phyloP scores from a whole-genome alignment of 2,113 vertebrate genomes.

The Pelusios castaneus region DNA sequence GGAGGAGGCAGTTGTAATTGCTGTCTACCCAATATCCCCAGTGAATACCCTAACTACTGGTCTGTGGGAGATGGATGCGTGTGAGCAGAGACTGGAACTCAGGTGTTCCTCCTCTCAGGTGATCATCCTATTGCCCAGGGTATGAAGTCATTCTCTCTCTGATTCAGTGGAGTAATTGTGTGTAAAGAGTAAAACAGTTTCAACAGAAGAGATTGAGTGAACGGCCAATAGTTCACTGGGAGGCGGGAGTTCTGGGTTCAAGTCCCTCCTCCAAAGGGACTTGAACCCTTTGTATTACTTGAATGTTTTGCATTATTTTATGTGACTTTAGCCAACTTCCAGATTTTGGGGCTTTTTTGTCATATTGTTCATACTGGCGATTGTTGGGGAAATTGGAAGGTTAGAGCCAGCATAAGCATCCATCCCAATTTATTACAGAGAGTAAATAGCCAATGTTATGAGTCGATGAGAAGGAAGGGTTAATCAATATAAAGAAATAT shows the following conservation, averaged over 20 bases:
- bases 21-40: neutral
- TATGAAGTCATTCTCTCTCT: neutral
- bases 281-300: neutral
- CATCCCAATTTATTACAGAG: conserved; percentile 25
- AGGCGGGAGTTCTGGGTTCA: neutral
- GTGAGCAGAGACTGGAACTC: neutral
- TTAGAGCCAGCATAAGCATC: neutral
- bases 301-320: neutral
- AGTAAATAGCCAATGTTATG: conserved; percentile 31
- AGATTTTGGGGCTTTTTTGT: neutral
- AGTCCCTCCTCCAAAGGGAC: neutral
- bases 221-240: neutral
- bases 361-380: neutral
- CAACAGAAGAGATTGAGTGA: neutral
- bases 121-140: neutral
- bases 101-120: neutral
- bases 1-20: neutral
- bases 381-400: conserved; percentile 20
- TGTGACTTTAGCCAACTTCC: neutral
- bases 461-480: conserved; percentile 55
- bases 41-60: neutral
- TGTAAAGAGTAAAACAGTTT: neutral
- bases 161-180: neutral
- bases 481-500: conserved; percentile 71
- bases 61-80: neutral